Percentiles rank a stretch among this genome's conserved stretches.
Evolutionary conservation across 2,888 invertebrate genomes (phyloP).

Genomic region (Heliconius ethilla): DNA sequence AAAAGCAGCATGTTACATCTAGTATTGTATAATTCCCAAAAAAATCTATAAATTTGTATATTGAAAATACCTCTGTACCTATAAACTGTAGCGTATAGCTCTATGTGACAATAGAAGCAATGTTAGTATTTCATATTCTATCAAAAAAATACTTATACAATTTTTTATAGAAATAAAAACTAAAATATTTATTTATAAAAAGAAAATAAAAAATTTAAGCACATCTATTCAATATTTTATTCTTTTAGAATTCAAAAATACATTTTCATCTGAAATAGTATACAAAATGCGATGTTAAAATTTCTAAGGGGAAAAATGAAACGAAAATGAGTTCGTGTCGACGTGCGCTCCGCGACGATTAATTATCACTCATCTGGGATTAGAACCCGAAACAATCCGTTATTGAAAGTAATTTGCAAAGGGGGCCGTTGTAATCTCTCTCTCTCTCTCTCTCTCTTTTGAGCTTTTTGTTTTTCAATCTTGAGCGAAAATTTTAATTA

Average conservation of each 20-base stretch:
- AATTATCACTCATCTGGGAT: constrained; percentile 47
- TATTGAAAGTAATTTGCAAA: constrained; percentile 35
- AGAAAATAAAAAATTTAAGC: background rate
- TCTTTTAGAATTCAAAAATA: constrained; percentile 14
- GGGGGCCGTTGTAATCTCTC: constrained; percentile 18
- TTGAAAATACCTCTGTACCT: background rate
- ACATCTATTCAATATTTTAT: constrained; percentile 5
- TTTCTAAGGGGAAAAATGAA: constrained; percentile 27
- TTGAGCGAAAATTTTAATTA: constrained; percentile 23
- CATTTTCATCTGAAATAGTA: constrained; percentile 15
- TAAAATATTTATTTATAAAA: background rate
- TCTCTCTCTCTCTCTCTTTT: constrained; percentile 15
- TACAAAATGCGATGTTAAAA: constrained; percentile 23
- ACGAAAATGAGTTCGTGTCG: constrained; percentile 37
- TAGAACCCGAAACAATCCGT: constrained; percentile 44
- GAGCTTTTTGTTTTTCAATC: constrained; percentile 25
- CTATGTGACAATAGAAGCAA: background rate
- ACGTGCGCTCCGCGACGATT: constrained; percentile 40
- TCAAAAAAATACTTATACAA: background rate
- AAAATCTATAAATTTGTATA: background rate
- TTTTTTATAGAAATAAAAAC: background rate
- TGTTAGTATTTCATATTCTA: background rate
- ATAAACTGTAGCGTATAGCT: background rate
- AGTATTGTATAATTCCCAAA: background rate
- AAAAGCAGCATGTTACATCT: background rate